phyloP scores from a whole-genome alignment of 2,888 invertebrate species.

The Cantharis rustica region DNA sequence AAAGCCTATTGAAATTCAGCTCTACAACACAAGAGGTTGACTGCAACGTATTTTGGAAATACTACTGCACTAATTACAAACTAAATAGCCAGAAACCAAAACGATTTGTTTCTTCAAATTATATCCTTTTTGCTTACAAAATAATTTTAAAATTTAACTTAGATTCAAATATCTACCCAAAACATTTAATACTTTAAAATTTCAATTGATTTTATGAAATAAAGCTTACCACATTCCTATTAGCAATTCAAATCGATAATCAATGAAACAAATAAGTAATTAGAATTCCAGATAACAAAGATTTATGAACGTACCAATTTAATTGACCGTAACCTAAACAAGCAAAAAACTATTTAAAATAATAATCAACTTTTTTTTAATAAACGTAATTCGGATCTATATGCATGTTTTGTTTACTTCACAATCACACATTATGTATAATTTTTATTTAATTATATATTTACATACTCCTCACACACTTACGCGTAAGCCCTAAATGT shows the following conservation, averaged over 20 bases:
- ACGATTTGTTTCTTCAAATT: conserved; percentile 4
- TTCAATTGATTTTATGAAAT: neutral
- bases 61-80: conserved; percentile 22
- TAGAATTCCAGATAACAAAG: neutral
- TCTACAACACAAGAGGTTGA: conserved; percentile 14
- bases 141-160: neutral
- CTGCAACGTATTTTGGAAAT: conserved; percentile 14
- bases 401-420: neutral
- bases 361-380: neutral
- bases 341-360: neutral
- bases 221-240: neutral
- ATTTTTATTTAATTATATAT: too few species aligned
- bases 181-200: neutral
- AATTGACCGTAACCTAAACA: neutral
- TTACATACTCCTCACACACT: too few species aligned
- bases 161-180: conserved; percentile 6
- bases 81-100: conserved; percentile 14
- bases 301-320: neutral
- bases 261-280: neutral
- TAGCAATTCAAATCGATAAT: neutral
- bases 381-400: neutral
- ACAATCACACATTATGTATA: neutral
- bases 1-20: conserved; percentile 15
- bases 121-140: conserved; percentile 13
- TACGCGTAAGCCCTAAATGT: too few species aligned